Evolutionary conservation across 2,113 vertebrate genomes (phyloP), one percentile per base, ranked within the genome.

Genomic region (Microcebus ravelobensis): DNA sequence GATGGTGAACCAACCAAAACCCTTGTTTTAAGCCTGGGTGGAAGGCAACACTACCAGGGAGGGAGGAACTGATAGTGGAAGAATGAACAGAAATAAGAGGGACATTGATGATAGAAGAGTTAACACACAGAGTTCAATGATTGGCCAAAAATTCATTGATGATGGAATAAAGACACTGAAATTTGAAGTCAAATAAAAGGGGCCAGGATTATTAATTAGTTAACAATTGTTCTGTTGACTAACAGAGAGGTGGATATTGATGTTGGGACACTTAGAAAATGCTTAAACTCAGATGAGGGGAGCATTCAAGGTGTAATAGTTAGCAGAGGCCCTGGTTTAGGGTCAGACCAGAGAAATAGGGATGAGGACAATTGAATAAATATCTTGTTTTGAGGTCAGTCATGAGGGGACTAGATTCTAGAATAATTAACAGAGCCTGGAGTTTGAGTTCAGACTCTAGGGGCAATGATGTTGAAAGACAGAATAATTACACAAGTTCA

Each of bases 381-480:
- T 76, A 67, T 50, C 61, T 93, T 57, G 71, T 31, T 95, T 88
- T 82, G 80, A 90, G 71, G 39, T 93, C 42, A 90, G 68, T 70
- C 17, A 45, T 87, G n/a, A 67, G 34, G 12, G 34, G 39, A 86
- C 25, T 42, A 65, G 20, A 65, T 42, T 86, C 65, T 92, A 21
- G 74, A 68, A 48, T 50, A 90, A 34, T 80, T 86, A 71, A 42
- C 65, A 90, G 77, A 83, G 57, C 20, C 34, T 81, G 29, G 73
- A 17, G 21, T 52, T 82, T 81, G 57, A 83, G 27, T 36, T 92
- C 42, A 84, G 31, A 80, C 61, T 74, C 57, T 34, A 48, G 36
- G 85, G 86, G 18, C 42, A 90, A 15, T 79, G 79, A 52, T 89
- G 25, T 65, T 48, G 48, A 79, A 57, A 95, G 57, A 82, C 29